Evolutionary conservation across 2,797 vertebrate species (phyloP).

Genomic region (Margarornis squamiger): DNA sequence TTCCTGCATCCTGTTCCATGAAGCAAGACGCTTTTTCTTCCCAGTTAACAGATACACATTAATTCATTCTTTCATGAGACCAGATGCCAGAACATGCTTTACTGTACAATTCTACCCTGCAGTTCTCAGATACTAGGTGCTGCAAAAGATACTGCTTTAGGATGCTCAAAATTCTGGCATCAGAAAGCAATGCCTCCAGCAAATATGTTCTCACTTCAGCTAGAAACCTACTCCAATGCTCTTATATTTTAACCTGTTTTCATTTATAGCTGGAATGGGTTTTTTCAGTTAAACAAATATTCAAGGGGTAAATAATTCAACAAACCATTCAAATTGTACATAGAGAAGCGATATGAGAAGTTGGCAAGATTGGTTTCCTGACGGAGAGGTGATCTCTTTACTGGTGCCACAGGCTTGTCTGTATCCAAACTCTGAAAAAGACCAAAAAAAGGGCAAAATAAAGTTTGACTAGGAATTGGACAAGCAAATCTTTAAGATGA

Average conservation of each 20-base stretch:
- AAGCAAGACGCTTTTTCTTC: neutral
- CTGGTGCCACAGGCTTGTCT: slow-evolving; percentile 85
- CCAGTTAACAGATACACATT: neutral
- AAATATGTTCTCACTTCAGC: neutral
- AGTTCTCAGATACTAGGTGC: neutral
- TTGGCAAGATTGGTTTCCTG: slow-evolving; percentile 98
- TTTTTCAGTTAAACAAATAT: neutral
- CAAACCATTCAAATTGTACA: slow-evolving; percentile 98
- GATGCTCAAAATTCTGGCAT: neutral
- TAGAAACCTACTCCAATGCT: neutral
- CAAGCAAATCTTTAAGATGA: neutral
- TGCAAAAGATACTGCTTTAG: neutral
- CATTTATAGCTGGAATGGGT: neutral
- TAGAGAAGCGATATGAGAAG: slow-evolving; percentile 98
- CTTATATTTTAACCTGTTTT: neutral
- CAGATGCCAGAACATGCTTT: neutral
- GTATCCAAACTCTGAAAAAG: slow-evolving; percentile 91
- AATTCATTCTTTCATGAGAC: neutral
- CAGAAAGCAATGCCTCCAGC: neutral
- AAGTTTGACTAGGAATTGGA: neutral
- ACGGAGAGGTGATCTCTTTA: slow-evolving; percentile 91
- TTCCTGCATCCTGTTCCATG: neutral
- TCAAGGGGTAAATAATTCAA: neutral
- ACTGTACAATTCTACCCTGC: neutral
- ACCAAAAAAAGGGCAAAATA: neutral